Conservation (phyloP, 2,113 vertebrate species). For the Hipposideros armiger region DNA sequence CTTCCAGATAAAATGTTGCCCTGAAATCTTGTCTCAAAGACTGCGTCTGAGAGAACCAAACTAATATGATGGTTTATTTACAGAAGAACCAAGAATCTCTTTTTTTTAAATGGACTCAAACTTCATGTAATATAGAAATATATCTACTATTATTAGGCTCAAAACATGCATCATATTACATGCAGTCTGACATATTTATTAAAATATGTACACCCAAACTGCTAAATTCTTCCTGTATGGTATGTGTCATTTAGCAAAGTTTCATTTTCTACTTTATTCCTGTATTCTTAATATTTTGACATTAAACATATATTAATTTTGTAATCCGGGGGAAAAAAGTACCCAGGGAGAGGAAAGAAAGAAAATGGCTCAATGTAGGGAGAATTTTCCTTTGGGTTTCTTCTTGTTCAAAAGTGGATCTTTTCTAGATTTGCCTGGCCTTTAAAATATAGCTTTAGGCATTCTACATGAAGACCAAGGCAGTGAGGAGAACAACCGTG, state of each 20-base stretch:
- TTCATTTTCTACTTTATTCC: not conserved
- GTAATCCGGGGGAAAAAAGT: not conserved
- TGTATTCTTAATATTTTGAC: not conserved
- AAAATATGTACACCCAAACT: not conserved
- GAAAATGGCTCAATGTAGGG: not conserved
- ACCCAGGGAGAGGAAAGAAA: not conserved
- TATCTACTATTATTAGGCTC: not conserved
- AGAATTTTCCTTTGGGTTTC: not conserved
- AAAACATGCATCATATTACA: not conserved
- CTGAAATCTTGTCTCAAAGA: slow-evolving; percentile 12
- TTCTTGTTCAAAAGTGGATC: not conserved
- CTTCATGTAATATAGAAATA: not conserved
- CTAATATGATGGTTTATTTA: not conserved
- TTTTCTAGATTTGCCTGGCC: not conserved
- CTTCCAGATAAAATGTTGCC: not conserved
- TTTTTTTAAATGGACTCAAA: not conserved
- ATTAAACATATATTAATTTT: not conserved
- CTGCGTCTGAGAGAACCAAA: not conserved
- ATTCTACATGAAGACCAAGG: not conserved
- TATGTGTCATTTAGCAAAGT: not conserved
- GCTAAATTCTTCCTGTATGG: not conserved
- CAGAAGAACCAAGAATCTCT: not conserved
- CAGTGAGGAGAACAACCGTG: not conserved
- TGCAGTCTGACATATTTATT: not conserved
- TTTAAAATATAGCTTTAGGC: not conserved